Evolutionary conservation across 2,888 invertebrate genomes (phyloP).

Genomic region (Iselma pallidipennis): DNA sequence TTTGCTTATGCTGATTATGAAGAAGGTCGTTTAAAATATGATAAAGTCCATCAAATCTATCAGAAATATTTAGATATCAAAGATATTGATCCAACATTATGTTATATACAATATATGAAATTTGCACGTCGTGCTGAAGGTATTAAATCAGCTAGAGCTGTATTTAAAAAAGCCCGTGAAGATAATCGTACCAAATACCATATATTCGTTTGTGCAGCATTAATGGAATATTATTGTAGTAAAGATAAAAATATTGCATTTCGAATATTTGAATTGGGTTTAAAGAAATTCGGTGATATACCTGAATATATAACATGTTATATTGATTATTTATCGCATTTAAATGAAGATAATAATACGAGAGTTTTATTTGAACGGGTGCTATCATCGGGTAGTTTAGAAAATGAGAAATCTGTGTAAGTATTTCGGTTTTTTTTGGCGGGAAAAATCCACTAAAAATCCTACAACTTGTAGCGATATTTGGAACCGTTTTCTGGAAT

Average conservation of each 20-base stretch:
- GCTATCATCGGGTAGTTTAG: slow-evolving; percentile 87
- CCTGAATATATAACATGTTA: slow-evolving; percentile 96
- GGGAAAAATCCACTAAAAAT: too few relatives aligned
- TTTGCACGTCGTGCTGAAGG: slow-evolving; percentile 97
- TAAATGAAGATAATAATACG: slow-evolving; percentile 99
- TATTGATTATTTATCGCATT: slow-evolving; percentile 95
- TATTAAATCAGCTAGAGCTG: slow-evolving; percentile 91
- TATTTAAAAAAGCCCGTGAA: slow-evolving; percentile 95
- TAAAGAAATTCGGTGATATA: slow-evolving; percentile 94
- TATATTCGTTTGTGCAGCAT: slow-evolving; percentile 94
- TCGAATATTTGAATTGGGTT: slow-evolving; percentile 94
- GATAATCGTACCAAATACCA: slow-evolving; percentile 86
- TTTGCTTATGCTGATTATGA: slow-evolving; percentile 99
- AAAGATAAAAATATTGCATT: slow-evolving; percentile 98
- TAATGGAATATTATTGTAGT: slow-evolving; percentile 99
- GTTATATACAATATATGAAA: slow-evolving; percentile 99
- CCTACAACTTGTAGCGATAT: slow-evolving; percentile 70
- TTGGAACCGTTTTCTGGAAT: slow-evolving; percentile 98
- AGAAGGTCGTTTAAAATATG: slow-evolving; percentile 93
- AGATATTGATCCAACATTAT: slow-evolving; percentile 94
- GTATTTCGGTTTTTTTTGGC: slow-evolving; percentile 39
- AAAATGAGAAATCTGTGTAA: slow-evolving; percentile 88
- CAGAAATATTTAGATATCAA: slow-evolving; percentile 85
- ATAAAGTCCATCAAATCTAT: slow-evolving; percentile 96
- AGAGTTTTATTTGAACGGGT: slow-evolving; percentile 98